These are phyloP conservation scores for Sminthurinus signatus DNA, from an alignment of 1,140 invertebrate species.

Conservation along the genomic window DNA sequence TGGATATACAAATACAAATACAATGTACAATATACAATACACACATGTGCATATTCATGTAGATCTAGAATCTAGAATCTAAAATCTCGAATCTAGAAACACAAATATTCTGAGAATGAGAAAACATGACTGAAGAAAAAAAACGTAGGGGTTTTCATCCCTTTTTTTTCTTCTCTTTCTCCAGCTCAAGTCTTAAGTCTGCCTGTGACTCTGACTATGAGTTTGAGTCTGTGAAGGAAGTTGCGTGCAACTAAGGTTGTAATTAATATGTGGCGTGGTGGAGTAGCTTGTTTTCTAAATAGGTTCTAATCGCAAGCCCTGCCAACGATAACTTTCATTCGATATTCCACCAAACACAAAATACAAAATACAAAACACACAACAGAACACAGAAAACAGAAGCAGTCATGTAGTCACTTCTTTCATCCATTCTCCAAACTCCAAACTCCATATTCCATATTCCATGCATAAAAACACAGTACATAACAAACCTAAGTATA, in stretches of 20 bases:
- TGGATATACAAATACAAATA: background rate
- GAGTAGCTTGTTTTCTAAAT: constrained; percentile 9
- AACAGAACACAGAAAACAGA: too few relatives aligned
- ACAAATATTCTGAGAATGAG: too few relatives aligned
- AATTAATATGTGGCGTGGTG: constrained; percentile 24
- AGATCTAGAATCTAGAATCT: too few relatives aligned
- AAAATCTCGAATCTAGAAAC: too few relatives aligned
- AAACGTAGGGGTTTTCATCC: background rate
- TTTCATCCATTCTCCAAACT: too few relatives aligned
- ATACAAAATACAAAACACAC: too few relatives aligned
- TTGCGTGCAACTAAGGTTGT: constrained; percentile 16
- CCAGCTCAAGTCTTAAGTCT: background rate
- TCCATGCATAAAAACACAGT: too few relatives aligned
- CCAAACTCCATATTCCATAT: too few relatives aligned
- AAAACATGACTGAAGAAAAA: background rate
- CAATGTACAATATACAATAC: background rate
- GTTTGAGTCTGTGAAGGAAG: background rate
- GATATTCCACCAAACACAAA: too few relatives aligned
- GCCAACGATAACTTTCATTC: constrained; percentile 6
- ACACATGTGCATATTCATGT: background rate
- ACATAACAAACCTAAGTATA: too few relatives aligned
- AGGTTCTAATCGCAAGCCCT: background rate
- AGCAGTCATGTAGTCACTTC: too few relatives aligned
- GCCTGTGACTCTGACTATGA: too few relatives aligned
- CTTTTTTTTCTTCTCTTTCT: background rate